Percentiles rank a stretch among this genome's conserved stretches.
These are phyloP conservation scores for Drosophila macrospina DNA, from an alignment of 2,888 invertebrate species.

Conservation along the genomic window DNA sequence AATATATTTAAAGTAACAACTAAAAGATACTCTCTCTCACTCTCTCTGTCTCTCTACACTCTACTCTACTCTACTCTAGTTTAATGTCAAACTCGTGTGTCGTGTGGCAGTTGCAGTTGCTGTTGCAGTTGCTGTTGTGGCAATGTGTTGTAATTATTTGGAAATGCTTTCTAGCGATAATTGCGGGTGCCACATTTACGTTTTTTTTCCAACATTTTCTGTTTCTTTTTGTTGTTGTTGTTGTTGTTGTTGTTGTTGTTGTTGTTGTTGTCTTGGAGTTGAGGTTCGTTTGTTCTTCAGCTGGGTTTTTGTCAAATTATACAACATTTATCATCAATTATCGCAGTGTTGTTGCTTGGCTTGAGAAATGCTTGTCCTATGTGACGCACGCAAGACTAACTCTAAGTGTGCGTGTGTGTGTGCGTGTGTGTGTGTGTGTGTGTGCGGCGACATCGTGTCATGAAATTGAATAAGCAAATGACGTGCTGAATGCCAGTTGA, in stretches of 20 bases:
- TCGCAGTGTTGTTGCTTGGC: conserved; percentile 66
- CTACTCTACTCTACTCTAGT: too few relatives aligned
- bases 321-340: conserved; percentile 85
- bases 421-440: conserved; percentile 28
- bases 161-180: conserved; percentile 80
- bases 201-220: conserved; percentile 8
- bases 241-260: too few relatives aligned
- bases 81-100: conserved; percentile 20
- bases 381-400: conserved; percentile 73
- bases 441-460: conserved; percentile 72
- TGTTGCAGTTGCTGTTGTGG: conserved; percentile 25
- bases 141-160: conserved; percentile 76
- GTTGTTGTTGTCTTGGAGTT: conserved; percentile 14
- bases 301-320: conserved; percentile 80
- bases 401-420: conserved; percentile 12
- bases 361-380: conserved; percentile 70
- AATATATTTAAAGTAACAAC: conserved; percentile 31
- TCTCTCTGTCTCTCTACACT: conserved; percentile 20
- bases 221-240: too few relatives aligned
- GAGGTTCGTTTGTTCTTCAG: conserved; percentile 25
- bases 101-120: conserved; percentile 19
- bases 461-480: conserved; percentile 82
- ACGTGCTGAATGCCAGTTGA: conserved; percentile 83
- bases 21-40: conserved; percentile 12
- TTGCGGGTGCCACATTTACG: conserved; percentile 73